Base-by-base conservation (phyloP, 2,888 invertebrate species). In the Bombylius discolor region DNA sequence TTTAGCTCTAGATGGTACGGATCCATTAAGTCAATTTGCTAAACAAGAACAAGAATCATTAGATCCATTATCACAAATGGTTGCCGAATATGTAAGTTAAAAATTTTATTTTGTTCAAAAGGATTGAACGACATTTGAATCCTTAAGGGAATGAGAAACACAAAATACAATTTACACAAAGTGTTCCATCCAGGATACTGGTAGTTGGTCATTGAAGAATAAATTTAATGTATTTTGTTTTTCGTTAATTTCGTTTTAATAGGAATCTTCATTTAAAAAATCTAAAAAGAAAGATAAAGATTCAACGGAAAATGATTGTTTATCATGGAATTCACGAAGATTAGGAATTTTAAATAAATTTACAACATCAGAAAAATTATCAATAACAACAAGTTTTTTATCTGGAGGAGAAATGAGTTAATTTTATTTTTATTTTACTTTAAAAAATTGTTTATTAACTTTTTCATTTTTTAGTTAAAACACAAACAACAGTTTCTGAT, bases 311-410 rank as follows among this genome's bases (percentile, higher is more conserved):
- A 59, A 57, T 0, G 67, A 80, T 57, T 78, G 78, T 59, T 75
- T 84, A 60, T 83, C 86, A 13, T 98, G 97, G 97, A 79, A 78
- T 61, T 73, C 79, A 2, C 84, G 85, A 65, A 83, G 88, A 61
- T 70, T 81, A 49, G 78, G 78, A n/a, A 94, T 98, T 67, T 78
- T 97, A 12, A 85, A 82, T 63, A 89, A 89, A 72, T 97, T 88
- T 67, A 96, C 93, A 42, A 97, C 97, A 53, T 90, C 89, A 12
- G 95, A 96, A 73, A 94, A 92, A 69, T 75, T 98, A 36, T 89
- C 91, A 1, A 90, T 96, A 62, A 83, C 90, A 4, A 92, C 92
- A 47, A 94, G 92, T 70, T 93, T 89, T 68, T 74, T 93, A 50
- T 81, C 86, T 6, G 88, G 87, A 56, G 86, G 86, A 60, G 87